Percentiles rank a stretch among this genome's conserved stretches.
Evolutionary conservation across 2,888 invertebrate species (phyloP).

Genomic region (Trilocha varians): DNA sequence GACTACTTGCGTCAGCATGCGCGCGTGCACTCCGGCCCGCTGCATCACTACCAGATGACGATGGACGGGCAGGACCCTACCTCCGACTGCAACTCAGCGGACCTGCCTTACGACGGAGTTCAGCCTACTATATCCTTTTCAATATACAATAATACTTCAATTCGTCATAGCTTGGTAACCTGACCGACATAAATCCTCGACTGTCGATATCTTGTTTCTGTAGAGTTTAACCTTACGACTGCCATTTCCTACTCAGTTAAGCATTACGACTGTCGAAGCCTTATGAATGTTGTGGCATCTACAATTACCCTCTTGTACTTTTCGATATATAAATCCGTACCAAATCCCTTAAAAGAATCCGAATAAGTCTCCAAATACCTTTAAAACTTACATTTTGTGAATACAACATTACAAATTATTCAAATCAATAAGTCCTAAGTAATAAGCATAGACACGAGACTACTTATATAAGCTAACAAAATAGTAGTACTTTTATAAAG

Average conservation of each 20-base stretch:
- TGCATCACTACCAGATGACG: slow-evolving; percentile 81
- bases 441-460: no score
- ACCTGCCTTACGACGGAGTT: slow-evolving; percentile 92
- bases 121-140: slow-evolving; percentile 88
- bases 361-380: neutral
- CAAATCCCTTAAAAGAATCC: neutral
- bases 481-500: no score
- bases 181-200: slow-evolving; percentile 32
- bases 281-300: slow-evolving; percentile 63
- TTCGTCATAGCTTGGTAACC: slow-evolving; percentile 26
- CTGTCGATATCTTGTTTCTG: slow-evolving; percentile 68
- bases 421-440: no score
- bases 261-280: slow-evolving; percentile 67
- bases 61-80: slow-evolving; percentile 89
- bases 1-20: slow-evolving; percentile 84
- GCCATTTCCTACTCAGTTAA: slow-evolving; percentile 62
- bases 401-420: no score
- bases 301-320: slow-evolving; percentile 31
- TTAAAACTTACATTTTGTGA: no score
- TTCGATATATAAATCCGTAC: neutral
- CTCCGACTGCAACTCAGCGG: slow-evolving; percentile 93
- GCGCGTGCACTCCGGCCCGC: slow-evolving; percentile 82
- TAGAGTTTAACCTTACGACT: slow-evolving; percentile 72
- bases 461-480: no score
- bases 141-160: slow-evolving; percentile 15